phyloP scores from a whole-genome alignment of 2,888 invertebrate species.

The Dynastes hyllus region DNA sequence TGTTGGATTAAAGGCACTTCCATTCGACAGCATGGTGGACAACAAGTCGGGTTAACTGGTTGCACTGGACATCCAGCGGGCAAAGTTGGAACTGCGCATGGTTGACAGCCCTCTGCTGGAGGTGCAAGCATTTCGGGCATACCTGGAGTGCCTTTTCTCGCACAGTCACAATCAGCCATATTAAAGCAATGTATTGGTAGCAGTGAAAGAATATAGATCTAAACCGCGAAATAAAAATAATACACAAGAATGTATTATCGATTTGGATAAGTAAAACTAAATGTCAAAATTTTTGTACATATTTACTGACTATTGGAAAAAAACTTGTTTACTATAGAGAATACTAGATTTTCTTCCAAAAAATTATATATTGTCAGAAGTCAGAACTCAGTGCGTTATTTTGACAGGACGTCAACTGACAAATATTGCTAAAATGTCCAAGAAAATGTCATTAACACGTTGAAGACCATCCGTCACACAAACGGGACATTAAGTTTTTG shows the following conservation, averaged over 20 bases:
- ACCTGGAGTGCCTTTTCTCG: background rate
- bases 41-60: slow-evolving; percentile 61
- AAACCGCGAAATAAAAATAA: slow-evolving; percentile 47
- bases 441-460: too few relatives aligned
- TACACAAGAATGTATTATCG: slow-evolving; percentile 47
- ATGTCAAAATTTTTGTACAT: slow-evolving; percentile 51
- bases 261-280: slow-evolving; percentile 48
- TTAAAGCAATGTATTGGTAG: background rate
- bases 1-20: slow-evolving; percentile 63
- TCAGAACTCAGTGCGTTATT: too few relatives aligned
- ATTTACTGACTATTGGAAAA: slow-evolving; percentile 44
- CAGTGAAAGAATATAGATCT: slow-evolving; percentile 11
- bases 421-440: too few relatives aligned
- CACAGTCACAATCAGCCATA: slow-evolving; percentile 52
- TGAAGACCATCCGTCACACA: too few relatives aligned
- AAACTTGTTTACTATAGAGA: slow-evolving; percentile 34
- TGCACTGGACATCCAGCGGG: slow-evolving; percentile 57
- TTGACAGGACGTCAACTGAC: too few relatives aligned
- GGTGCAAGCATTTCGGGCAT: background rate
- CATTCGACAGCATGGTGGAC: slow-evolving; percentile 58
- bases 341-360: slow-evolving; percentile 29
- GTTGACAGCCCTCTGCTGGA: slow-evolving; percentile 31
- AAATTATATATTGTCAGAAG: background rate
- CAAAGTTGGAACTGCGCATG: slow-evolving; percentile 52
- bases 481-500: too few relatives aligned